Evolutionary conservation across 1,140 invertebrate species (phyloP).

Genomic region (Pteromalus puparum): DNA sequence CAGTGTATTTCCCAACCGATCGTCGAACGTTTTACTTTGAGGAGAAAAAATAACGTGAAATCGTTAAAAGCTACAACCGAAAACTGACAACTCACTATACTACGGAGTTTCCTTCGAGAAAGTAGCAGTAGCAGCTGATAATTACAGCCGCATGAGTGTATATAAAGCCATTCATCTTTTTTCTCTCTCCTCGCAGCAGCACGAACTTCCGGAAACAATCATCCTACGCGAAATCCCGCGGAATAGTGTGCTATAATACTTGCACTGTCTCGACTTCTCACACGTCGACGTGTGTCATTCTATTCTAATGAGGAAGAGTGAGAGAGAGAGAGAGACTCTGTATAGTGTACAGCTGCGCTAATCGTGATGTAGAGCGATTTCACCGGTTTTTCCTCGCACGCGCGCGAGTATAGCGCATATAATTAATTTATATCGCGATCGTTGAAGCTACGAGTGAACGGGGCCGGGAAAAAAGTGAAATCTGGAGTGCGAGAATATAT

Average conservation of each 20-base stretch:
- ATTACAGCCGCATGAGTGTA: background rate
- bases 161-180: slow-evolving; percentile 25
- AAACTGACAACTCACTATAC: background rate
- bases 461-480: slow-evolving; percentile 32
- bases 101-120: slow-evolving; percentile 22
- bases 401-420: background rate
- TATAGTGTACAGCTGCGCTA: background rate
- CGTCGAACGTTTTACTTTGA: background rate
- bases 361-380: slow-evolving; percentile 6
- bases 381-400: slow-evolving; percentile 3
- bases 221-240: slow-evolving; percentile 9
- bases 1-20: background rate
- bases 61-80: background rate
- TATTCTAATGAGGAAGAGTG: slow-evolving; percentile 34
- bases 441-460: background rate
- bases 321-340: background rate
- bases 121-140: slow-evolving; percentile 33
- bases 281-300: slow-evolving; percentile 33
- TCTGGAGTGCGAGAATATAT: background rate
- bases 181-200: background rate
- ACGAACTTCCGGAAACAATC: slow-evolving; percentile 24
- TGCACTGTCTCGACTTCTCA: slow-evolving; percentile 5
- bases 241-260: background rate
- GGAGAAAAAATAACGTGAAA: background rate
- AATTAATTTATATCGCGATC: slow-evolving; percentile 39